Conservation (phyloP, 2,888 invertebrate genomes). For the Muscina levida region DNA sequence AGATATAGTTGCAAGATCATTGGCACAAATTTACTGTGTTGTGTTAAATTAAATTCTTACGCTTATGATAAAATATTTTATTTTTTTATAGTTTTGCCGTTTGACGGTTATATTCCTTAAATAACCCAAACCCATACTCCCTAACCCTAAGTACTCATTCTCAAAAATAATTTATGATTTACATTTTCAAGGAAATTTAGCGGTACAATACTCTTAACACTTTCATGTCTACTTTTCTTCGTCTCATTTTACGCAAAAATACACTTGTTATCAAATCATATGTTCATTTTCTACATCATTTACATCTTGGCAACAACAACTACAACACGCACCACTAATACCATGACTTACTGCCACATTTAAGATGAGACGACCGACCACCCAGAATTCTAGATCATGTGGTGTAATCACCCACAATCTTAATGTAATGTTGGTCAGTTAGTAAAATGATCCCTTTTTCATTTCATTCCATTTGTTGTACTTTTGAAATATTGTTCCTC, state of each 20-base stretch:
- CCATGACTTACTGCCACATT: neutral
- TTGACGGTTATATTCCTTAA: no score
- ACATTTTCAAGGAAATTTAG: slow-evolving; percentile 34
- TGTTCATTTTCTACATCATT: slow-evolving; percentile 29
- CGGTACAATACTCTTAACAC: slow-evolving; percentile 48
- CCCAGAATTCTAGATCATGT: slow-evolving; percentile 59
- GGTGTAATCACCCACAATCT: slow-evolving; percentile 69
- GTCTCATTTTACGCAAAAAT: slow-evolving; percentile 30
- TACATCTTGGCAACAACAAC: slow-evolving; percentile 24
- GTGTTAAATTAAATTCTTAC: no score
- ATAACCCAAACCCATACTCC: no score
- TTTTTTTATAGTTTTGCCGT: no score
- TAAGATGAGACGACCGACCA: slow-evolving; percentile 49
- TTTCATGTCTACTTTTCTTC: slow-evolving; percentile 13
- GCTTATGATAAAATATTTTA: no score
- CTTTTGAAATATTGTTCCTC: neutral
- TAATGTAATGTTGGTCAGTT: slow-evolving; percentile 68
- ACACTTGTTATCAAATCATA: slow-evolving; percentile 51
- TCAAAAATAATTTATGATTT: neutral
- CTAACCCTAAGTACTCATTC: no score
- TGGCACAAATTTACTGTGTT: no score
- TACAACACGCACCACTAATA: slow-evolving; percentile 1
- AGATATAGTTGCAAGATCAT: no score
- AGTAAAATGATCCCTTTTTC: slow-evolving; percentile 57
- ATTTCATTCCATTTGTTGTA: neutral